Percentiles rank a stretch among this genome's conserved stretches.
Conservation (phyloP, 2,797 vertebrate species). For the Pangasius larnaudii region DNA sequence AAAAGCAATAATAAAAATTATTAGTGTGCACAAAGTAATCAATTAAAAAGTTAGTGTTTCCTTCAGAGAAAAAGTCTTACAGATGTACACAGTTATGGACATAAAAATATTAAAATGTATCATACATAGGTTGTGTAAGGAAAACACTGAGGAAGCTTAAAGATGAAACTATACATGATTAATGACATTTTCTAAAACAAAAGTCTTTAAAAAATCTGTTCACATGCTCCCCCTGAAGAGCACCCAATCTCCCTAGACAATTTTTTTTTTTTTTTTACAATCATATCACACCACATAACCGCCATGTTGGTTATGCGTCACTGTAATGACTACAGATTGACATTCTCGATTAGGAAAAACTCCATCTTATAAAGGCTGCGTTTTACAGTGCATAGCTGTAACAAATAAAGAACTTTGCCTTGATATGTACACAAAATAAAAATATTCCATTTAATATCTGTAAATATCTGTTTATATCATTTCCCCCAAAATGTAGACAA, state of each 20-base stretch:
- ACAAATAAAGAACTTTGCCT: slow-evolving; percentile 94
- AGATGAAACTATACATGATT: slow-evolving; percentile 77
- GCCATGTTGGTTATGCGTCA: slow-evolving; percentile 89
- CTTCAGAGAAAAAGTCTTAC: slow-evolving; percentile 66
- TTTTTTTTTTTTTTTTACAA: slow-evolving; percentile 79
- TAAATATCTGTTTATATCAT: slow-evolving; percentile 93
- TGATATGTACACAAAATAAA: slow-evolving; percentile 99
- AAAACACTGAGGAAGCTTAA: slow-evolving; percentile 77
- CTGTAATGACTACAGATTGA: slow-evolving; percentile 91
- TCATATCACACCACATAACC: slow-evolving; percentile 95
- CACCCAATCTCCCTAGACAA: slow-evolving; percentile 68
- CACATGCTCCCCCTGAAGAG: slow-evolving; percentile 76
- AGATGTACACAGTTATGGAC: slow-evolving; percentile 89
- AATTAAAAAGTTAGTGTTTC: slow-evolving; percentile 47
- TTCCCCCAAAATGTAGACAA: slow-evolving; percentile 82
- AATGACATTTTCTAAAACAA: slow-evolving; percentile 68
- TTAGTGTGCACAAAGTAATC: slow-evolving; percentile 63
- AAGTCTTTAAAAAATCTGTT: slow-evolving; percentile 73
- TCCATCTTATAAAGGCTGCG: slow-evolving; percentile 94
- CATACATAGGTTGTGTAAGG: slow-evolving; percentile 81
- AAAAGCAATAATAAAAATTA: slow-evolving; percentile 66
- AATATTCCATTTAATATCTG: slow-evolving; percentile 94
- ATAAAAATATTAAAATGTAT: slow-evolving; percentile 85
- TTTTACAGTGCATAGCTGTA: slow-evolving; percentile 99
- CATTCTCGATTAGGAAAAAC: slow-evolving; percentile 98